Conservation (phyloP, 1,140 invertebrate species). For the Dinoponera quadriceps region DNA sequence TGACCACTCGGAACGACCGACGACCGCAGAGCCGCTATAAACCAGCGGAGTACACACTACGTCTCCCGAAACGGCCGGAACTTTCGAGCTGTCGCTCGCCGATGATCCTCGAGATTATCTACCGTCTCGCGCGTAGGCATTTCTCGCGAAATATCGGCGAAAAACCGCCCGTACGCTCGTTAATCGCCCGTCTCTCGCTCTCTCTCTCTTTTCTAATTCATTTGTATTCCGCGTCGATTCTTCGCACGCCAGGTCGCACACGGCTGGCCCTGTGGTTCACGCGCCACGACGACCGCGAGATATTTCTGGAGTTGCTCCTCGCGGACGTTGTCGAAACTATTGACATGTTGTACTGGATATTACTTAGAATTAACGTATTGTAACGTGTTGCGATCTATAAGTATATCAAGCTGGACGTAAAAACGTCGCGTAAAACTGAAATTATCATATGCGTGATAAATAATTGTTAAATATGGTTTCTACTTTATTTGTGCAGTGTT, state of each 20-base stretch:
- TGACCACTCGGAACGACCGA: conserved; percentile 58
- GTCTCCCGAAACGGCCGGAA: conserved; percentile 48
- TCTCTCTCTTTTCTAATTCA: neutral
- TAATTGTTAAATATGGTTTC: too few relatives aligned
- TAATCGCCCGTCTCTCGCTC: neutral
- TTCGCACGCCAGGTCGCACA: neutral
- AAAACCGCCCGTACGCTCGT: neutral
- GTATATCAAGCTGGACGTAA: too few relatives aligned
- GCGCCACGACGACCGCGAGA: neutral
- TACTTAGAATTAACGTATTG: too few relatives aligned
- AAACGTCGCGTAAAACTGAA: too few relatives aligned
- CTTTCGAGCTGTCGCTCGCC: conserved; percentile 34
- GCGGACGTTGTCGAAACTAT: neutral
- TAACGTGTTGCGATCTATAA: too few relatives aligned
- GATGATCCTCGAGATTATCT: conserved; percentile 42
- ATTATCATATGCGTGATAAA: too few relatives aligned
- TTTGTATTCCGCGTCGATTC: neutral
- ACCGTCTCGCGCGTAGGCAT: conserved; percentile 10
- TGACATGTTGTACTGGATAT: too few relatives aligned
- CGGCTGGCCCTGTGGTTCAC: neutral
- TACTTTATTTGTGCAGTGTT: too few relatives aligned
- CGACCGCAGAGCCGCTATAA: conserved; percentile 67
- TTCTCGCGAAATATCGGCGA: conserved; percentile 48
- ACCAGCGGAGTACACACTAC: conserved; percentile 60
- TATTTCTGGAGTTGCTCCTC: neutral